Conservation (phyloP, 2,888 invertebrate species). For the Morpho achilles region DNA sequence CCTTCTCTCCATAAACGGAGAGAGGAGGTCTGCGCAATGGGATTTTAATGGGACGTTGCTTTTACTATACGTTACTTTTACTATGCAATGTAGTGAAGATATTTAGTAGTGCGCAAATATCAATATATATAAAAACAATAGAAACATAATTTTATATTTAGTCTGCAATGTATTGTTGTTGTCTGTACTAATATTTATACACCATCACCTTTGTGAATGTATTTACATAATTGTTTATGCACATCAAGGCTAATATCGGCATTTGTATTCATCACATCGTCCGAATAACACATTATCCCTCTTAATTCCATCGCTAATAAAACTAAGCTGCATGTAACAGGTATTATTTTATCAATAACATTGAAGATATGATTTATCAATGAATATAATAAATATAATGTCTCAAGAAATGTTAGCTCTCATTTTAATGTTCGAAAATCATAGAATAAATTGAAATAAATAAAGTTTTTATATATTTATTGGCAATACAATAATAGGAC, state of each 20-base stretch:
- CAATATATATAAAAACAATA: no score
- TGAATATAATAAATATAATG: not conserved
- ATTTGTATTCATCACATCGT: conserved; percentile 17
- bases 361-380: not conserved
- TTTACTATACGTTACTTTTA: no score
- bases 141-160: no score
- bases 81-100: no score
- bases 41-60: no score
- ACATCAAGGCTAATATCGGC: conserved; percentile 18
- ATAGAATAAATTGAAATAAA: not conserved
- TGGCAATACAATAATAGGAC: conserved; percentile 5
- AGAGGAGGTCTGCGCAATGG: no score
- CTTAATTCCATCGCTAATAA: not conserved
- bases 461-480: not conserved
- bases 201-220: not conserved
- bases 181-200: not conserved
- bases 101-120: no score
- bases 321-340: no score
- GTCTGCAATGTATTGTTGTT: no score
- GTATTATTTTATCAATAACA: not conserved
- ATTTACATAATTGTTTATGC: conserved; percentile 15
- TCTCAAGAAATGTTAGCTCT: no score
- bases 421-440: not conserved
- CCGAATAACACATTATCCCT: not conserved
- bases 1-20: no score